These are phyloP conservation scores for Chamaea fasciata DNA, from an alignment of 2,113 vertebrate genomes.

Conservation along the genomic window DNA sequence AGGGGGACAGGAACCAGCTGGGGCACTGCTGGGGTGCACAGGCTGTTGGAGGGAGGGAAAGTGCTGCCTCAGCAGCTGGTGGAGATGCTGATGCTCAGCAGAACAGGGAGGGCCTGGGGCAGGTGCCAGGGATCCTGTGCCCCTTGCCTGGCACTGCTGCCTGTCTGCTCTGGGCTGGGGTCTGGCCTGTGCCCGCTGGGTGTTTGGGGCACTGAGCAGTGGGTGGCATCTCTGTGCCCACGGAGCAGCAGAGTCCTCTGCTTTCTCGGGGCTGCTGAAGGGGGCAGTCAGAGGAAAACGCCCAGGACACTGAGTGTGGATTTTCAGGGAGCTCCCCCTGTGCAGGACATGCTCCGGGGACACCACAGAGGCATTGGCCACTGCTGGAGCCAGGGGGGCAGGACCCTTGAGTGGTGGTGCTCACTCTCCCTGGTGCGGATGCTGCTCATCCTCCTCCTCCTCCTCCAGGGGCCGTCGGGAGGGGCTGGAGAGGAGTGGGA, in stretches of 20 bases:
- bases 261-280: not conserved
- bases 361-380: rapidly evolving
- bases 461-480: rapidly evolving
- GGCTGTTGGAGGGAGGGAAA: not conserved
- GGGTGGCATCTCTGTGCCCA: not conserved
- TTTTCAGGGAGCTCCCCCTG: not conserved
- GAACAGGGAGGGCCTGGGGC: not conserved
- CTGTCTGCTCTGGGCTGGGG: rapidly evolving
- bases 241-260: not conserved
- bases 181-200: rapidly evolving
- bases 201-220: not conserved
- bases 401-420: not conserved
- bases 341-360: rapidly evolving
- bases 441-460: not conserved
- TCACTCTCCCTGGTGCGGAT: rapidly evolving
- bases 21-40: not conserved
- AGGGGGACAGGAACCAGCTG: not conserved
- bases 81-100: not conserved
- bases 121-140: rapidly evolving
- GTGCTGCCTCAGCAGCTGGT: not conserved
- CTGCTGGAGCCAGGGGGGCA: not conserved
- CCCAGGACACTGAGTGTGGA: rapidly evolving
- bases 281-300: not conserved
- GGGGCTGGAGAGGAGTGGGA: not conserved
- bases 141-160: not conserved